These are phyloP conservation scores for Calyptomena viridis DNA, from an alignment of 2,113 vertebrate genomes.

Conservation along the genomic window DNA sequence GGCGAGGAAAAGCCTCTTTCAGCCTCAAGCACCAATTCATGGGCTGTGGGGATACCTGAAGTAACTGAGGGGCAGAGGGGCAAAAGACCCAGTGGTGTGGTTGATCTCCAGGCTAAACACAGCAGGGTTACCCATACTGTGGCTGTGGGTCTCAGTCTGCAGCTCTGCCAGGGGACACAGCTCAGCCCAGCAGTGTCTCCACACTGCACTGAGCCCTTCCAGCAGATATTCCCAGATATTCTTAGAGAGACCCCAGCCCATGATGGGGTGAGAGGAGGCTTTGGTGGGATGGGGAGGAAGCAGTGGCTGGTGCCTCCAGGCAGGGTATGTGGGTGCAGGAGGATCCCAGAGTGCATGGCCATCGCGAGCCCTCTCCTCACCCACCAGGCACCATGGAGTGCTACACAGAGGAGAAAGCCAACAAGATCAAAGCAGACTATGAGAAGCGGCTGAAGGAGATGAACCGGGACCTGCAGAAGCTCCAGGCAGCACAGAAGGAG, in stretches of 20 bases:
- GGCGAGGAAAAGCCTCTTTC: background rate
- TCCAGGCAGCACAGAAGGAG: conserved; percentile 93
- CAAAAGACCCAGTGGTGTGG: background rate
- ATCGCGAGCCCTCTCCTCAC: background rate
- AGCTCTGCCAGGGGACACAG: background rate
- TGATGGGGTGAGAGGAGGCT: background rate
- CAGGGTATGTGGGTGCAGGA: background rate
- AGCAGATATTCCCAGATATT: accelerated
- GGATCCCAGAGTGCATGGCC: accelerated
- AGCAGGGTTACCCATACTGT: background rate
- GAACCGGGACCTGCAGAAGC: conserved; percentile 94
- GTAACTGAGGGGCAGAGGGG: background rate
- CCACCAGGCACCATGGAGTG: conserved; percentile 90
- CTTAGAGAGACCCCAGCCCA: background rate
- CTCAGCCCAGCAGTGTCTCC: background rate
- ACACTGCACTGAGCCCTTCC: background rate
- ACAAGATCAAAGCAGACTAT: conserved; percentile 90
- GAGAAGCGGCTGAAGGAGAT: conserved; percentile 97
- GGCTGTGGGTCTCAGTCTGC: background rate
- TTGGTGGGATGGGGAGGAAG: background rate
- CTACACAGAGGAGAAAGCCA: conserved; percentile 96
- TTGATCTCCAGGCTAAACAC: background rate
- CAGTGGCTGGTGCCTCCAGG: background rate
- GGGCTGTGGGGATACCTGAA: background rate
- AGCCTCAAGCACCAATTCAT: background rate